These are phyloP conservation scores for Cataglyphis livida DNA, from an alignment of 2,888 invertebrate genomes.

Conservation along the genomic window DNA sequence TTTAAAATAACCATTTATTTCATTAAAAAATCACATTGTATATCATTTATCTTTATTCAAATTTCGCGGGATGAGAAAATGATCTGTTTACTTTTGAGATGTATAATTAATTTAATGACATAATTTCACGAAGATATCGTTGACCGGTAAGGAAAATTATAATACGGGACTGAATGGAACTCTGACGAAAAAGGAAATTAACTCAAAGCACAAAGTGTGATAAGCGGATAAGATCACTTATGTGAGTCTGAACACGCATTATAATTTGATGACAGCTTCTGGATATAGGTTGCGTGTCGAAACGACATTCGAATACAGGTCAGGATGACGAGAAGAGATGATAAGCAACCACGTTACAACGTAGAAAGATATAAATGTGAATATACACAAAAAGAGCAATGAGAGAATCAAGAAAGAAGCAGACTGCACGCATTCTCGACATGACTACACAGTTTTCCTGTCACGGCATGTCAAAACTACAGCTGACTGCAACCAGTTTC, in stretches of 20 bases:
- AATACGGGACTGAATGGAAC: not conserved
- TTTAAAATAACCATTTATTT: not conserved
- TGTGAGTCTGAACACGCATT: conserved; percentile 14
- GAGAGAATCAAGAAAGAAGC: not conserved
- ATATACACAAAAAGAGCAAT: conserved; percentile 11
- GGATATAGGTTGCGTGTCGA: conserved; percentile 34
- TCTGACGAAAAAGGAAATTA: not conserved
- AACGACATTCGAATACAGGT: conserved; percentile 39
- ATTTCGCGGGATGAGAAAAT: not conserved
- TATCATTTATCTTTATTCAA: not conserved
- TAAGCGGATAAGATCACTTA: conserved; percentile 36
- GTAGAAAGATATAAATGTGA: conserved; percentile 36
- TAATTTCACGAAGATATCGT: not conserved
- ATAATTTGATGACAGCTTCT: conserved; percentile 47
- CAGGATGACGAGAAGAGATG: conserved; percentile 15
- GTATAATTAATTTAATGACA: conserved; percentile 15
- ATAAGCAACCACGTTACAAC: conserved; percentile 17
- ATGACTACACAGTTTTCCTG: conserved; percentile 6
- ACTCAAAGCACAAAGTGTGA: conserved; percentile 17
- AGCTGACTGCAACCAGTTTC: not conserved
- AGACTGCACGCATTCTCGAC: conserved; percentile 19
- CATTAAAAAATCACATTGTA: conserved; percentile 4
- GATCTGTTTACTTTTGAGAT: not conserved
- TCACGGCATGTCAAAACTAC: conserved; percentile 24
- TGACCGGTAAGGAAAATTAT: conserved; percentile 23